phyloP scores from a whole-genome alignment of 1,140 invertebrate genomes.

The Dendroctonus ponderosae region DNA sequence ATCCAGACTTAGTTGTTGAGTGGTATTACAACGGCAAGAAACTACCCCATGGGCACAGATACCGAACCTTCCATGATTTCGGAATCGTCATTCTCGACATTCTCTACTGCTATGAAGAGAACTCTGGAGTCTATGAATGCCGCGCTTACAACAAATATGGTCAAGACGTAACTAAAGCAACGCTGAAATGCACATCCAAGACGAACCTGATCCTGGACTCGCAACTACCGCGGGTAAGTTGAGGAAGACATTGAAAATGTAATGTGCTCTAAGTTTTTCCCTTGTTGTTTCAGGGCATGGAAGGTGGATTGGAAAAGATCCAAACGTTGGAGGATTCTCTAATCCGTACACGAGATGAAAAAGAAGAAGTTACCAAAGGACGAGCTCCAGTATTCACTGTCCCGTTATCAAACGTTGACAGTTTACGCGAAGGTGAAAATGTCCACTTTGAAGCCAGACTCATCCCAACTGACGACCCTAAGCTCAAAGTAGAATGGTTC shows the following conservation, averaged over 20 bases:
- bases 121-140: conserved; percentile 91
- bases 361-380: conserved; percentile 66
- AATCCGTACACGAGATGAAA: conserved; percentile 69
- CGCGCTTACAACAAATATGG: conserved; percentile 89
- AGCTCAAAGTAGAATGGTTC: conserved; percentile 93
- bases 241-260: background rate
- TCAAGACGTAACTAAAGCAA: conserved; percentile 82
- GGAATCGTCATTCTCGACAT: conserved; percentile 96
- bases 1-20: conserved; percentile 90
- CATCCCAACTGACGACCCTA: conserved; percentile 90
- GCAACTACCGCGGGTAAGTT: conserved; percentile 80
- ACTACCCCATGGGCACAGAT: conserved; percentile 87
- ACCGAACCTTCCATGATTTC: conserved; percentile 95
- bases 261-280: background rate
- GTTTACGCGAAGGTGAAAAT: conserved; percentile 84
- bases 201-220: conserved; percentile 91
- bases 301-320: conserved; percentile 87
- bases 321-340: conserved; percentile 88
- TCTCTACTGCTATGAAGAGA: conserved; percentile 94
- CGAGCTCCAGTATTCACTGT: conserved; percentile 89
- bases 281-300: conserved; percentile 72
- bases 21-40: conserved; percentile 95
- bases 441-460: conserved; percentile 93
- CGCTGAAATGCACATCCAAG: conserved; percentile 83
- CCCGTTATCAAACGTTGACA: conserved; percentile 83